Conservation (phyloP, 2,888 invertebrate genomes). For the Muschampia plurimacula region DNA sequence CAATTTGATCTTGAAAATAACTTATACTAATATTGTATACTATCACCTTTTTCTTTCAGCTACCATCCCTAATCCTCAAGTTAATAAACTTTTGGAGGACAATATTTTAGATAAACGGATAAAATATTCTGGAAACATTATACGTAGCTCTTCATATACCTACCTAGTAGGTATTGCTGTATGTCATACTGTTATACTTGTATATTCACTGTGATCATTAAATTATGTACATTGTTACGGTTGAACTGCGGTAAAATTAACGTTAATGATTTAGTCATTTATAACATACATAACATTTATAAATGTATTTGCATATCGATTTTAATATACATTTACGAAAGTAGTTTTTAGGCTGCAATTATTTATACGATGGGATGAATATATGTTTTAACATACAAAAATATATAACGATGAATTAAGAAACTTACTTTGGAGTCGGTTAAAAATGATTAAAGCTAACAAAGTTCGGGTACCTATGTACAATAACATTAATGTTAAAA, state of each 20-base stretch:
- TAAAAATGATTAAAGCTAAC: no score
- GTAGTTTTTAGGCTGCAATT: no score
- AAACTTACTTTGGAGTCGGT: no score
- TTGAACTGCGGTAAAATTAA: conserved; percentile 2
- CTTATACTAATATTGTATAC: no score
- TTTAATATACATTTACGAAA: not conserved
- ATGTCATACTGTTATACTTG: no score
- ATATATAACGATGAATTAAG: no score
- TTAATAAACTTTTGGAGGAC: conserved; percentile 4
- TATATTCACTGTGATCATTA: not conserved
- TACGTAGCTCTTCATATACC: not conserved
- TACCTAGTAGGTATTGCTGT: not conserved
- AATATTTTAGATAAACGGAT: not conserved
- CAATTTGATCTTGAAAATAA: no score
- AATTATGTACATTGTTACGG: not conserved
- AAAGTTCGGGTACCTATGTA: no score
- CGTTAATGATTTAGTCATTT: not conserved
- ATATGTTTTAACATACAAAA: no score
- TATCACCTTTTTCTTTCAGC: not conserved
- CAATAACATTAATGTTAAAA: no score
- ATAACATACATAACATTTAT: no score
- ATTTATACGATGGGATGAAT: no score
- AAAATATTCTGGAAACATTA: not conserved
- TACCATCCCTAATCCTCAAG: conserved; percentile 1
- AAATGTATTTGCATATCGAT: not conserved